phyloP scores from a whole-genome alignment of 1,140 invertebrate species.

The Ceratina japonica region DNA sequence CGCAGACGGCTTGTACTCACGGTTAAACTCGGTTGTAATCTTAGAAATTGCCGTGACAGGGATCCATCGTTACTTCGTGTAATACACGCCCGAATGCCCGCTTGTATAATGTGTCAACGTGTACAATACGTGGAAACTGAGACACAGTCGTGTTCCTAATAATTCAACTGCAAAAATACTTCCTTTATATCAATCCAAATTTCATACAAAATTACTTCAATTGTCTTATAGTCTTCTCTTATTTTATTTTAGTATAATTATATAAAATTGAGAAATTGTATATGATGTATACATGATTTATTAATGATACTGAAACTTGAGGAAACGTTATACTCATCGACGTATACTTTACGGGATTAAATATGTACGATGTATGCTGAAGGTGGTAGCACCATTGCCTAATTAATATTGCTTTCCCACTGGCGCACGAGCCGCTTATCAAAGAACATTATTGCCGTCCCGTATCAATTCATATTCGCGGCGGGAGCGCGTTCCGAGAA shows the following conservation, averaged over 20 bases:
- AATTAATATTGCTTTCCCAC: slow-evolving; percentile 37
- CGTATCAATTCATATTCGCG: neutral
- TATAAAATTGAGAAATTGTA: too few species aligned
- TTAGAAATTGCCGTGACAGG: slow-evolving; percentile 55
- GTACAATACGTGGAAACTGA: neutral
- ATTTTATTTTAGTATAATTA: too few species aligned
- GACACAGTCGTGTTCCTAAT: neutral
- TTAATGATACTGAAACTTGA: too few species aligned
- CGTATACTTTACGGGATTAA: neutral
- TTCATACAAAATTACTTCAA: too few species aligned
- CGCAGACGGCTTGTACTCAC: slow-evolving; percentile 50
- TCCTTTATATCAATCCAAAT: too few species aligned
- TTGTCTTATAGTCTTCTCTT: too few species aligned
- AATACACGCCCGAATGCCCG: slow-evolving; percentile 27
- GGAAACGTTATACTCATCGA: too few species aligned
- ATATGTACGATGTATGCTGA: neutral
- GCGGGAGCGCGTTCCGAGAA: neutral
- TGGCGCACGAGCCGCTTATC: slow-evolving; percentile 2
- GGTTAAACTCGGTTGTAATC: slow-evolving; percentile 60
- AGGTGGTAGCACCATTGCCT: neutral
- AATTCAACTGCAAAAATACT: neutral
- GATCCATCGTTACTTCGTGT: slow-evolving; percentile 41
- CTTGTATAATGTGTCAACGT: neutral
- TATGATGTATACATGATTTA: too few species aligned
- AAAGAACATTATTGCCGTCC: neutral